These are phyloP conservation scores for Reticulitermes lucifugus DNA, from an alignment of 2,888 invertebrate species.

Conservation along the genomic window DNA sequence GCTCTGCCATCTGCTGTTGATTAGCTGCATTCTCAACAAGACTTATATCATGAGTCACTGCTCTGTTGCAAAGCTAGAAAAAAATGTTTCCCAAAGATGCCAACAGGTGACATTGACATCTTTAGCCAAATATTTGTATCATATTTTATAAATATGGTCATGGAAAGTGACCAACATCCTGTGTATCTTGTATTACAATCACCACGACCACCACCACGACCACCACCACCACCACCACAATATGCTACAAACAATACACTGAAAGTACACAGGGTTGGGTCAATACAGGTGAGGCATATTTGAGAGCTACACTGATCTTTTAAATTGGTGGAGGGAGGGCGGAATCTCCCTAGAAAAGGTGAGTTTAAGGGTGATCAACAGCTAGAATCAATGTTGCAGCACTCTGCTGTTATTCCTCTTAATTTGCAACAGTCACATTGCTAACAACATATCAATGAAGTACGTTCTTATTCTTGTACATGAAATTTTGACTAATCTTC, in stretches of 20 bases:
- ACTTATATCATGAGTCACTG: constrained; percentile 12
- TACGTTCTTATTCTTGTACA: not conserved
- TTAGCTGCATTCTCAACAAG: constrained; percentile 29
- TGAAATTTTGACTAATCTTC: not conserved
- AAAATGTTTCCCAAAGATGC: not conserved
- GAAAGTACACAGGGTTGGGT: constrained; percentile 34
- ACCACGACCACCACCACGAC: constrained; percentile 21
- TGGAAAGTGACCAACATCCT: constrained; percentile 1
- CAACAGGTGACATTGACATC: constrained; percentile 1
- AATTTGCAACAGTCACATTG: not conserved
- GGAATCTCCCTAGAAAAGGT: not conserved
- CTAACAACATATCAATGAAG: not conserved
- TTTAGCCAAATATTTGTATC: not conserved
- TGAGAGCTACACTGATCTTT: constrained; percentile 41
- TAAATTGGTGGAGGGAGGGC: not conserved
- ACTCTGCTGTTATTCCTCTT: not conserved
- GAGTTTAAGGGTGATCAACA: constrained; percentile 21
- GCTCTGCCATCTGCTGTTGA: constrained; percentile 17
- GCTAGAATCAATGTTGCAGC: not conserved
- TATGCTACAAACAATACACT: constrained; percentile 33
- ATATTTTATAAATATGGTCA: not conserved
- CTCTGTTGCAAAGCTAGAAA: constrained; percentile 3
- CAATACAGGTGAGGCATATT: constrained; percentile 26
- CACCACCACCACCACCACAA: constrained; percentile 27
- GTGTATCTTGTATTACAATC: constrained; percentile 32